Base-by-base conservation (phyloP, 2,113 vertebrate genomes). In the Taurulus bubalis region DNA sequence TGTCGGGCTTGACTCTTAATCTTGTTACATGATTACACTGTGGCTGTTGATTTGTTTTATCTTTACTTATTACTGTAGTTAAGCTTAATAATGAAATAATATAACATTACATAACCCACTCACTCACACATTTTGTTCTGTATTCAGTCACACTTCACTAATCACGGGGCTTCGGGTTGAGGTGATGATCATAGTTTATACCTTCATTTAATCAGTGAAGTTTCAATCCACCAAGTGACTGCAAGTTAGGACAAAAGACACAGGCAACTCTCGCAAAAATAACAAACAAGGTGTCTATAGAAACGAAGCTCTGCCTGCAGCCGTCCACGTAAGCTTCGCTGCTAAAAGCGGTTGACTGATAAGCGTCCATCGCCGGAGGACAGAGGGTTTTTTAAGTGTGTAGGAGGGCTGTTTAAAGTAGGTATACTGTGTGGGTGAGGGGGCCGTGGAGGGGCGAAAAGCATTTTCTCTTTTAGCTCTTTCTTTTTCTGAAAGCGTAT, bases 341-440 rank as follows among this genome's bases (percentile, higher is more conserved):
- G 70, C 56, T 36, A 20, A 40, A 49, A 58, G 47, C n/a, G 28
- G 45, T 10, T 24, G 18, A 24, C 9, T n/a, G 60, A 80, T 45
- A 30, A 22, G 63, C 59, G 62, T 62, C 71, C 18, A 34, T 47
- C 0, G 24, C 56, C 2, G 30, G 63, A 68, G 75, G 56, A 72
- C 24, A 26, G 58, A 20, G 7, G n/a, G 26, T 60, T 69, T 47
- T 47, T 1, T 9, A 34, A 58, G 70, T 18, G 22, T 28, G 84
- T 82, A 40, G 77, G 81, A 83, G 77, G 71, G 20, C 51, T 55
- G 67, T 77, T 70, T 70, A 75, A 40, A 75, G n/a, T 58, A 84
- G 38, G 63, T 34, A 12, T 32, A 34, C 59, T 64, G 49, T 78
- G 42, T 6, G 60, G 82, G 40, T 16, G 74, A 75, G 6, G 60